phyloP scores from a whole-genome alignment of 2,888 invertebrate genomes.

The Drosophila mimica region DNA sequence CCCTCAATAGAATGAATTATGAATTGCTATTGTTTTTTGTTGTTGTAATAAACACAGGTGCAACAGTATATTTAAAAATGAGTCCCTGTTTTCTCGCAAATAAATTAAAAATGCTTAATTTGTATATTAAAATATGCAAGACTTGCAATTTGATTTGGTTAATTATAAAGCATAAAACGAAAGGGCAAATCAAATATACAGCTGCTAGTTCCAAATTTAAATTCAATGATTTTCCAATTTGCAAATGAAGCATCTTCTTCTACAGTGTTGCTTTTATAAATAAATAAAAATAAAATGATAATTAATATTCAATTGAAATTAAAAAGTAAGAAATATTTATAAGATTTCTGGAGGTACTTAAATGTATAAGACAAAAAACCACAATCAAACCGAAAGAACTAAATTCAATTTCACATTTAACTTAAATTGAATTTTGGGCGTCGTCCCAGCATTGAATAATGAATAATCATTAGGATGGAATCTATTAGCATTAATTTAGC shows the following conservation, averaged over 20 bases:
- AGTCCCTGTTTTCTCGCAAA: background rate
- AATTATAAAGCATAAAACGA: background rate
- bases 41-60: background rate
- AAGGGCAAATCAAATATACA: too few relatives aligned
- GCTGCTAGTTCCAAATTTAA: background rate
- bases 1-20: constrained; percentile 9
- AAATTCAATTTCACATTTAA: background rate
- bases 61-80: background rate
- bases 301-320: background rate
- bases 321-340: background rate
- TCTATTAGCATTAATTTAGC: background rate
- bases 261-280: background rate
- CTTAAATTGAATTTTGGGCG: background rate
- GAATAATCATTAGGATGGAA: background rate
- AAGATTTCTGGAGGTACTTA: background rate
- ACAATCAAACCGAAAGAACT: background rate
- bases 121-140: background rate
- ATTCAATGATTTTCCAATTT: too few relatives aligned
- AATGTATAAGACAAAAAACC: background rate
- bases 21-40: background rate
- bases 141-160: background rate
- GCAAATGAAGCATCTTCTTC: too few relatives aligned
- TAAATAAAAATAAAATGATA: too few relatives aligned
- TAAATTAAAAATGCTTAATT: background rate
- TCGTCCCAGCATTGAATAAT: background rate